These are phyloP conservation scores for Syngnathus floridae DNA, from an alignment of 2,113 vertebrate species.

Conservation along the genomic window DNA sequence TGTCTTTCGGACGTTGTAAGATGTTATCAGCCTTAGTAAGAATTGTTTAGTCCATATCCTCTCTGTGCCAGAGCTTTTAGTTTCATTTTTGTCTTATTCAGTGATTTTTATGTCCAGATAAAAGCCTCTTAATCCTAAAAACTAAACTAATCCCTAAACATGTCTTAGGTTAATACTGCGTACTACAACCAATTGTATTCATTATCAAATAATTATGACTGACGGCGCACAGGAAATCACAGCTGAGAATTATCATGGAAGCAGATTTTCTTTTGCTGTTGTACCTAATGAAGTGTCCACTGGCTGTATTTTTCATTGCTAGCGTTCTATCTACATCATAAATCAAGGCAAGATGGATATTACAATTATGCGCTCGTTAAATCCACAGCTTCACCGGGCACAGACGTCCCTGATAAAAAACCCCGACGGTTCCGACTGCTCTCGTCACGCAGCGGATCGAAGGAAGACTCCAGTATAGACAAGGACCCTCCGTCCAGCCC, in stretches of 20 bases:
- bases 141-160: neutral
- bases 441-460: slow-evolving; percentile 73
- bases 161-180: neutral
- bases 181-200: neutral
- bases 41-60: slow-evolving; percentile 14
- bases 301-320: neutral
- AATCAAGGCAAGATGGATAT: neutral
- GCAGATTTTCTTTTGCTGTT: neutral
- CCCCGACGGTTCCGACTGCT: slow-evolving; percentile 68
- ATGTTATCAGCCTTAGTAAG: slow-evolving; percentile 58
- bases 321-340: neutral
- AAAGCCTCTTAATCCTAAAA: neutral
- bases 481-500: slow-evolving; percentile 70
- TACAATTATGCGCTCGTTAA: neutral
- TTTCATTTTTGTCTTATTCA: neutral
- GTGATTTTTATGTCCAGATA: neutral
- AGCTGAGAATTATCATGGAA: neutral
- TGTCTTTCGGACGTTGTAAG: slow-evolving; percentile 23
- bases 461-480: slow-evolving; percentile 73
- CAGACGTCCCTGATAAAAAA: slow-evolving; percentile 74
- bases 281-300: neutral
- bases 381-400: slow-evolving; percentile 59
- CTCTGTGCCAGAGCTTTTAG: slow-evolving; percentile 1
- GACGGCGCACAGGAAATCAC: neutral
- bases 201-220: neutral